A percentile compares a stretch with the other conserved stretches of the same genome.
Conservation (phyloP, 2,797 vertebrate genomes). For the Tangara arthus region DNA sequence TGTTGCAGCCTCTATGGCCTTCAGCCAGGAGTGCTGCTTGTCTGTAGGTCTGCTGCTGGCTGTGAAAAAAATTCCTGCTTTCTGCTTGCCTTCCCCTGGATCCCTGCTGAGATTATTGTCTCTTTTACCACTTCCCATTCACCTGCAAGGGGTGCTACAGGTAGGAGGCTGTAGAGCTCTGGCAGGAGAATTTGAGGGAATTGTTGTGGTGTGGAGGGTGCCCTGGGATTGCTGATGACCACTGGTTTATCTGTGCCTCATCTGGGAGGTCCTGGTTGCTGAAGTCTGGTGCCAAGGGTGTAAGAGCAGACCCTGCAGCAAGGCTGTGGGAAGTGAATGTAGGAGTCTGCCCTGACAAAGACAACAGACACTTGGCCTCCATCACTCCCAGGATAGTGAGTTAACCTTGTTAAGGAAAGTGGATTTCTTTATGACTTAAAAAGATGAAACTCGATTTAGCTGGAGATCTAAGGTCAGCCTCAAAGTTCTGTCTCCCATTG, state of each 20-base stretch:
- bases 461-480: neutral
- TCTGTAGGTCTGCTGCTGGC: neutral
- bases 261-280: neutral
- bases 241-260: neutral
- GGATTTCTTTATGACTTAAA: neutral
- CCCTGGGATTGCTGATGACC: neutral
- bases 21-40: neutral
- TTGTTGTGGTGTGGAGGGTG: fast-evolving
- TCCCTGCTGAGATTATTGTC: neutral
- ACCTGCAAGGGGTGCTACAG: neutral
- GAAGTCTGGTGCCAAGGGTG: neutral
- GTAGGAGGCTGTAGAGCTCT: neutral
- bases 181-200: neutral
- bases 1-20: neutral
- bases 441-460: neutral
- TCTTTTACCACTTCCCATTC: neutral
- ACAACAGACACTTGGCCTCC: neutral
- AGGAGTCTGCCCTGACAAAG: neutral
- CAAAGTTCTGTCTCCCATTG: neutral
- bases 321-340: neutral
- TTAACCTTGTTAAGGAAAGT: neutral
- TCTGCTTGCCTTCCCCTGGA: neutral
- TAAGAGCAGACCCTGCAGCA: neutral
- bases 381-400: neutral
- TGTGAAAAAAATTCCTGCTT: neutral